phyloP scores from a whole-genome alignment of 2,888 invertebrate species.

The Tuta absoluta region DNA sequence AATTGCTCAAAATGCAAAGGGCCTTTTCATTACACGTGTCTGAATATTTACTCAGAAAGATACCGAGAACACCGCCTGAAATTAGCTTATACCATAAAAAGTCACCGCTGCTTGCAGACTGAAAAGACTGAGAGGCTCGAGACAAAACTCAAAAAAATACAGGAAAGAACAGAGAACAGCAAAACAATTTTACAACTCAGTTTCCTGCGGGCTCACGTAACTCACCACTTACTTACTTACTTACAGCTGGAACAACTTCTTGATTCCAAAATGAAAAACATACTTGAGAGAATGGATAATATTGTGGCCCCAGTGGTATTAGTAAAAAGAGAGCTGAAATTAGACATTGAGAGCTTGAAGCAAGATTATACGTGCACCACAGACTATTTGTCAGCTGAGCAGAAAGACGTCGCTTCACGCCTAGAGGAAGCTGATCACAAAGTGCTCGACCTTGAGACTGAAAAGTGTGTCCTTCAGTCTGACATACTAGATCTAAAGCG shows the following conservation, averaged over 20 bases:
- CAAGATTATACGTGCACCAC: slow-evolving; percentile 8
- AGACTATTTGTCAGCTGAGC: neutral
- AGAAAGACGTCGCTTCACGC: neutral
- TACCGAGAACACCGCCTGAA: neutral
- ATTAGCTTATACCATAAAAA: neutral
- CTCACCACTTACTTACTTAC: neutral
- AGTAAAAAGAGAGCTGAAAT: neutral
- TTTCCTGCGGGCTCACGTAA: neutral
- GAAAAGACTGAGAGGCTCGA: neutral
- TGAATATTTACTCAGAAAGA: neutral
- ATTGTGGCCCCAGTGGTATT: neutral
- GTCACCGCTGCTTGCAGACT: no score
- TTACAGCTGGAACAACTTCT: neutral
- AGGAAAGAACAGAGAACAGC: neutral
- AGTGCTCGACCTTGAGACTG: neutral
- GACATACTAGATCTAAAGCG: neutral
- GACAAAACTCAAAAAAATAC: neutral
- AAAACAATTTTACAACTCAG: neutral
- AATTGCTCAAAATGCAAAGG: neutral
- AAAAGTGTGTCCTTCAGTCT: neutral
- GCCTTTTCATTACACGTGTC: neutral
- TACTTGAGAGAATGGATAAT: neutral
- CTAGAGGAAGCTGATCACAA: neutral
- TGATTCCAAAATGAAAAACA: neutral
- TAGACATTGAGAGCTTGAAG: neutral